A percentile compares a stretch with the other conserved stretches of the same genome.
phyloP scores from a whole-genome alignment of 2,113 vertebrate species.

The Aegotheles bennettii region DNA sequence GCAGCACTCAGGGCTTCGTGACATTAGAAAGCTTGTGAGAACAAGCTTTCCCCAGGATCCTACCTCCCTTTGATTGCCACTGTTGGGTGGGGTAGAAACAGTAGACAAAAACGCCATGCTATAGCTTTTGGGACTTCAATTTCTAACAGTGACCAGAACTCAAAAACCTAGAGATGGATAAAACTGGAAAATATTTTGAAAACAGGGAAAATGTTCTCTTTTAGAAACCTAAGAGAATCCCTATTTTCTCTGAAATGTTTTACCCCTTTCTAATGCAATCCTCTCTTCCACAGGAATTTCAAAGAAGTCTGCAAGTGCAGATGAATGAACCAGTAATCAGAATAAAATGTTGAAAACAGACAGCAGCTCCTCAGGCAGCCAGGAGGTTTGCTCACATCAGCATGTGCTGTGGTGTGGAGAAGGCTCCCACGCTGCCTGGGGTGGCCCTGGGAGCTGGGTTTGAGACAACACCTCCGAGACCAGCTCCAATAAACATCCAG shows the following conservation, averaged over 20 bases:
- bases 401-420: rapidly evolving
- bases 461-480: background rate
- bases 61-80: background rate
- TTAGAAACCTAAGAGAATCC: background rate
- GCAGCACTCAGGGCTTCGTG: background rate
- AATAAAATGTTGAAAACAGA: background rate
- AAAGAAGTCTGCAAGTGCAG: background rate
- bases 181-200: background rate
- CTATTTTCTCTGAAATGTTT: background rate
- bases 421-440: background rate
- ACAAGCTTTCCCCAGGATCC: background rate
- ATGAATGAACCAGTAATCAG: background rate
- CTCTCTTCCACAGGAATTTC: background rate
- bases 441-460: background rate
- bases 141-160: background rate
- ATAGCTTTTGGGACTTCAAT: background rate
- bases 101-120: background rate
- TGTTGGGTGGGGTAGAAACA: background rate
- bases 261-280: background rate
- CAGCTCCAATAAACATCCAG: background rate
- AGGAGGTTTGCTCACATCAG: background rate
- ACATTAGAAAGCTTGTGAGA: background rate
- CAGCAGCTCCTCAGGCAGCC: background rate
- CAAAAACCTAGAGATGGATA: background rate
- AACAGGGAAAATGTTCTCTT: background rate